Percentiles rank a stretch among this genome's conserved stretches.
phyloP scores from a whole-genome alignment of 2,113 vertebrate species.

The Misgurnus mizolepis region DNA sequence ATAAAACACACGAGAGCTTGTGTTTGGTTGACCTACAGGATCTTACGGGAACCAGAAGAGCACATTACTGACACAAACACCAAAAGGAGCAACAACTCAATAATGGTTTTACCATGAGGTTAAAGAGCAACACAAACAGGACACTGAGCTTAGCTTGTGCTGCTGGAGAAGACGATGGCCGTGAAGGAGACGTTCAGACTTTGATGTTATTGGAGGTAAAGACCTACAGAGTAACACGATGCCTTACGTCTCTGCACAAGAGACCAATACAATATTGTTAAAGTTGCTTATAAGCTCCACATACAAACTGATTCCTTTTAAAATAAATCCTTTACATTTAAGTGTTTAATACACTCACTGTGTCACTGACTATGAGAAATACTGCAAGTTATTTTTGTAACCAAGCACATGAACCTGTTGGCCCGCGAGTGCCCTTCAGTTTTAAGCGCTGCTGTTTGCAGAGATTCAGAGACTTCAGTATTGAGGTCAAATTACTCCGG shows the following conservation, averaged over 20 bases:
- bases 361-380: not conserved
- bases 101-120: slow-evolving; percentile 35
- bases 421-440: not conserved
- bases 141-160: not conserved
- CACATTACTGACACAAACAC: not conserved
- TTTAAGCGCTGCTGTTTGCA: not conserved
- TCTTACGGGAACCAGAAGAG: not conserved
- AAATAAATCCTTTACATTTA: not conserved
- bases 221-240: not conserved
- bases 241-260: slow-evolving; percentile 10
- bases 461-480: slow-evolving; percentile 7
- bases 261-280: not conserved
- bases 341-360: not conserved
- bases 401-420: not conserved
- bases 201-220: slow-evolving; percentile 3
- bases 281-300: slow-evolving; percentile 3
- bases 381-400: not conserved
- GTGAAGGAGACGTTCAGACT: not conserved
- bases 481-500: slow-evolving; percentile 37
- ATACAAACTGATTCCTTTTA: not conserved
- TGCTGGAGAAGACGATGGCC: slow-evolving; percentile 17
- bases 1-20: not conserved
- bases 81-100: not conserved
- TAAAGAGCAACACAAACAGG: not conserved
- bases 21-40: not conserved